Base-by-base conservation (phyloP, 37 sponge, comb jelly and placozoan species). In the Mnemiopsis leidyi region DNA sequence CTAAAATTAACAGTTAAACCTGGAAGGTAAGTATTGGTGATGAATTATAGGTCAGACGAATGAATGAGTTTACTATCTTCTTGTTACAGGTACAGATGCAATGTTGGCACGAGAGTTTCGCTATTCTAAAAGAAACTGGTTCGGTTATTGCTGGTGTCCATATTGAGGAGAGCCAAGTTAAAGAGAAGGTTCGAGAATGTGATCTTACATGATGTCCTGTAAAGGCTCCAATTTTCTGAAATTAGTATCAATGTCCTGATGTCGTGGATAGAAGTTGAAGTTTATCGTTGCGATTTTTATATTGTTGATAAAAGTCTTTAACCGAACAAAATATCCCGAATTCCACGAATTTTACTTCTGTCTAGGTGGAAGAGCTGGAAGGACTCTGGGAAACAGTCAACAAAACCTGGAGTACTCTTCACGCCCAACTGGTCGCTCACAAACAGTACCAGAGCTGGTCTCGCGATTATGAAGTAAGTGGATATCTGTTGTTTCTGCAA, bases 61-160 rank as follows among this genome's bases (percentile, higher is more conserved):
- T n/a, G n/a, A n/a, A n/a, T n/a, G n/a, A n/a, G n/a, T 67, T 67
- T 20, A 21, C 68, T 67, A 13, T 20, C 68, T 67, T 25, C 9
- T 28, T 28, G 30, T 71, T 34, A 32, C 36, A 85, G 35, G 90
- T 85, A 18, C 61, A 85, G 90, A 38, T 85, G 90, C 32, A 85
- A 28, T 85, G 90, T 26, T 85, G 90, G 90, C 24, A 85, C 24
- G 90, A 85, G 61, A 39, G 90, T 85, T 85, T 32, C 90, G 18
- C 24, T 39, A 25, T 28, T 33, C 90, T 85, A 16, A 0, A 32
- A n/a, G 25, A 28, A 32, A 36, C 39, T 23, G 90, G 90, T 2
- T 18, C 61, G 2, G 90, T n/a, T 40, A 85, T 85, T 26, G 39
- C 90, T 2, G 90, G 90, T 3, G 90, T 85, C 1, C 90, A 36